Evolutionary conservation across 2,797 vertebrate species (phyloP), one percentile per base, ranked within the genome.

Genomic region (Harpagifer antarcticus): DNA sequence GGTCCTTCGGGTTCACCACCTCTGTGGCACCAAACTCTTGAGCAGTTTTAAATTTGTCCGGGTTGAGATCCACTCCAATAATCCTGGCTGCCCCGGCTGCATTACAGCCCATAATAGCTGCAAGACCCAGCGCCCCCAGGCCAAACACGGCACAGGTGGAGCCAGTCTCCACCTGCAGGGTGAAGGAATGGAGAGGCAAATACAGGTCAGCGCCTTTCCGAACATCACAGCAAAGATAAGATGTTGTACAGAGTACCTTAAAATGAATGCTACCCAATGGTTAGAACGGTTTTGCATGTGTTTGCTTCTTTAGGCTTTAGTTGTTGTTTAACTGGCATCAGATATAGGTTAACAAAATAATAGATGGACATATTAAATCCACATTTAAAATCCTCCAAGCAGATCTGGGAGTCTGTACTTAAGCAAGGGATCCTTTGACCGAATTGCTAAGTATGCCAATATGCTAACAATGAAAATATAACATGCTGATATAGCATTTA

Each of bases 71-170:
- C 4, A 96, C 20, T 0, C 87, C 96, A 27, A 95, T 96, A 79
- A 97, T 97, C 44, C 93, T 90, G 61, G 94, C 78, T 13, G 96
- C 96, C 4, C 96, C 96, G 0, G 94, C 94, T 0, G 2, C 87
- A 73, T 96, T 96, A 81, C 95, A 97, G 79, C 94, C 96, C 68
- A 97, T 96, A 72, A 96, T 12, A 10, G 88, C 94, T 0, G 95
- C 96, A 0, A 98, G 95, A 12, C 96, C 95, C n/a, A 97, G 94
- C 9, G 95, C 95, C 59, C 96, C 96, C 0, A 97, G 88, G 47
- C 96, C 96, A 0, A 97, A 96, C 16, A 96, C 37, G 0, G 90
- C 96, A 1, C 95, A 97, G 31, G 88, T 95, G 0, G 96, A 96
- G 14, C 95, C 96, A 1, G 92, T 76, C 67, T 94, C 92, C 31